Evolutionary conservation across 2,888 invertebrate genomes (phyloP), one percentile per base, ranked within the genome.

Genomic region (Drosophila demipolita): DNA sequence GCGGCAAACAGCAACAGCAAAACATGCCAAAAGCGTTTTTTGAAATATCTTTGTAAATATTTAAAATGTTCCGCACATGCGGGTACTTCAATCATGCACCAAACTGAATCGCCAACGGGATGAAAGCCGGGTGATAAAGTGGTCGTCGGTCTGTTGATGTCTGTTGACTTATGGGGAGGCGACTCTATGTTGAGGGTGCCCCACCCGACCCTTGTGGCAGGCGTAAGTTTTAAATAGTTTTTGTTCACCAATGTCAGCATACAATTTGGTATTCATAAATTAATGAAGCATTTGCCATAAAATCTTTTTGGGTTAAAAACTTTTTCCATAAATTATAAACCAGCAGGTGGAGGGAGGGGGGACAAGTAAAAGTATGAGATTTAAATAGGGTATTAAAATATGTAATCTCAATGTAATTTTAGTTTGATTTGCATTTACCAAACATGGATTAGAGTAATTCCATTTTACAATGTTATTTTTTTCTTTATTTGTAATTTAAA

Each of bases 41-140:
- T 83, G 82, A 87, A 87, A 87, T 90, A 90, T 87, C 90, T 90
- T 88, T 87, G 90, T 87, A 87, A 87, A 87, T 90, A 87, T 87
- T 90, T 87, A 90, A 87, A 87, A 90, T 83, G 83, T 81, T 88
- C 89, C 64, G 89, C 80, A 86, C 83, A 87, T 87, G 90, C 87
- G 89, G 87, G 87, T 83, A 78, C 89, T 86, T 83, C 90, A 86
- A 86, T 89, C 89, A 89, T 82, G 71, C 71, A 68, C 80, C 78
- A 74, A 89, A 81, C 83, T 68, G 83, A 82, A 83, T 85, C 64
- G 78, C 71, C 71, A 70, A 57, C 61, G 78, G 69, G 57, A 42
- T 60, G 26, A 17, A 42, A 32, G 57, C 32, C 11, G 48, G 48
- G 45, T 33, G 64, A 64, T 50, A 60, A 58, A 57, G 54, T 68